Evolutionary conservation across 2,113 vertebrate species (phyloP).

Genomic region (Acanthisitta chloris): DNA sequence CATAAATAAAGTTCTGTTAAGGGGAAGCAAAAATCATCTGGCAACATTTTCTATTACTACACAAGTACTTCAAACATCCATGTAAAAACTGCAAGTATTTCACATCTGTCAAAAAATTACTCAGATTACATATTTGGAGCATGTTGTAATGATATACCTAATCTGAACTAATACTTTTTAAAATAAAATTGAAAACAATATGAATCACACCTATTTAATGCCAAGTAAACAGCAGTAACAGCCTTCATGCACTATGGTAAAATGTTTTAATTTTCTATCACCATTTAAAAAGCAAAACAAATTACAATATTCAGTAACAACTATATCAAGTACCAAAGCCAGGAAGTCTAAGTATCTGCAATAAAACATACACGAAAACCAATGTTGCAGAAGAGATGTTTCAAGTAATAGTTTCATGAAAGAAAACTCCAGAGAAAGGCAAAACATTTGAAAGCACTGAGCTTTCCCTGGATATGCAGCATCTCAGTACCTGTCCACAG

Average conservation of each 20-base stretch:
- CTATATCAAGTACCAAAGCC: background rate
- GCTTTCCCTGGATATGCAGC: background rate
- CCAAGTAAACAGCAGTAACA: background rate
- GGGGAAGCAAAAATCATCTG: background rate
- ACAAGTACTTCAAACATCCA: background rate
- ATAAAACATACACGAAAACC: background rate
- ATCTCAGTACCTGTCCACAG: background rate
- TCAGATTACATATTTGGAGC: background rate
- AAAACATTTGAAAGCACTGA: background rate
- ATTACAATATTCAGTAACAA: background rate
- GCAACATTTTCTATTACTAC: background rate
- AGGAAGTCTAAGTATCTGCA: background rate
- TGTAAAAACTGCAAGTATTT: background rate
- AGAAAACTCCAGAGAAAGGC: background rate
- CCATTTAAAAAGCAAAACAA: background rate
- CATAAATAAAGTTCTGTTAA: background rate
- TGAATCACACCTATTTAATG: background rate
- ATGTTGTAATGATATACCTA: background rate
- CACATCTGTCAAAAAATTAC: background rate
- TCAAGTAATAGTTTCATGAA: background rate
- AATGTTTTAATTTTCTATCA: background rate
- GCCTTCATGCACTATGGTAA: background rate
- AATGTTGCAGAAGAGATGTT: rapidly evolving
- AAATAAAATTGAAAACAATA: background rate
- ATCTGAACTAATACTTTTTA: background rate